Evolutionary conservation across 2,113 vertebrate genomes (phyloP).

Genomic region (Brachionichthys hirsutus): DNA sequence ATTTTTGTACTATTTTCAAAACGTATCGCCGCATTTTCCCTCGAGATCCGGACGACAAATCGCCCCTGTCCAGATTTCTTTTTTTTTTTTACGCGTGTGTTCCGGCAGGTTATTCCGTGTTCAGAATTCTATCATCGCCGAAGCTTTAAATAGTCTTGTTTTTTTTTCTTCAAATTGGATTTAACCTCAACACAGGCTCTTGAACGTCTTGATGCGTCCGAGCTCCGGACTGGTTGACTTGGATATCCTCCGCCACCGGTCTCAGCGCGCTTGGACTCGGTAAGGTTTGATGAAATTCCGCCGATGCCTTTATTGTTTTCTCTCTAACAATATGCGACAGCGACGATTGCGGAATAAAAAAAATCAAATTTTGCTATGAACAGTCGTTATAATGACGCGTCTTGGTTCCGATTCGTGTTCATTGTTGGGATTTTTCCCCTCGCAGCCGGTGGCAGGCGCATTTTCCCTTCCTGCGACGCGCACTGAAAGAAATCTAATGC

Average conservation of each 20-base stretch:
- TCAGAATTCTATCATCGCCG: conserved; percentile 28
- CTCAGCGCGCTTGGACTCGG: conserved; percentile 62
- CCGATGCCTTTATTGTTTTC: conserved; percentile 4
- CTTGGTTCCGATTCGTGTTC: background rate
- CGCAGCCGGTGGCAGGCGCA: conserved; percentile 44
- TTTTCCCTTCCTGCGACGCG: conserved; percentile 38
- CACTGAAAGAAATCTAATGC: conserved; percentile 10
- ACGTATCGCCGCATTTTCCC: conserved; percentile 53
- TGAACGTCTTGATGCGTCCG: conserved; percentile 35
- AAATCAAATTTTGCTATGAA: background rate
- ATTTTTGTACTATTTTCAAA: conserved; percentile 32
- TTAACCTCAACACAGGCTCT: conserved; percentile 37
- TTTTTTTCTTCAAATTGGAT: conserved; percentile 57
- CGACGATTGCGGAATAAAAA: background rate
- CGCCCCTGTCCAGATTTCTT: conserved; percentile 61
- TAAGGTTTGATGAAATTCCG: conserved; percentile 58
- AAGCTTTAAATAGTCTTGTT: conserved; percentile 35
- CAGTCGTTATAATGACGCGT: background rate
- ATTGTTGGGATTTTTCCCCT: conserved; percentile 13
- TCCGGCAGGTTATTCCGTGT: conserved; percentile 56
- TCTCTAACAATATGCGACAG: background rate
- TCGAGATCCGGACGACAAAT: conserved; percentile 49
- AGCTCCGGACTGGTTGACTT: conserved; percentile 57
- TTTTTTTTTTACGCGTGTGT: too few species aligned
- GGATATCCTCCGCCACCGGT: conserved; percentile 59